Base-by-base conservation (phyloP, 2,888 invertebrate species). In the Campopleginae sp. region DNA sequence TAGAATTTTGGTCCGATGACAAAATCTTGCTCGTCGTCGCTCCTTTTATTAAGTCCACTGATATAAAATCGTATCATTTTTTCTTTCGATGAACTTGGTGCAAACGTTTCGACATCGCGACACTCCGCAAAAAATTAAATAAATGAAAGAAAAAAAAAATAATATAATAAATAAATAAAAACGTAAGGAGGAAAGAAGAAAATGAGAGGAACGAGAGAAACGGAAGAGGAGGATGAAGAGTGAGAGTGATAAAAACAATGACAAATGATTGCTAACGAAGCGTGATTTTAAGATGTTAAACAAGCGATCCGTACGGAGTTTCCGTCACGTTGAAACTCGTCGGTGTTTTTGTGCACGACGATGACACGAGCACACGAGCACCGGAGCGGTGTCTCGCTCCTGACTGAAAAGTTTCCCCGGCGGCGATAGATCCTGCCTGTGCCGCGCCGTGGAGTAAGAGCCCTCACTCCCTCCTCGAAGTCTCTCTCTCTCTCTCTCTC, bases 341-440 rank as follows among this genome's bases (percentile, higher is more conserved):
- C 77, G 70, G 61, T 70, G 72, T 33, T 75, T 72, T 77, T 65
- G 65, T 71, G 48, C 82, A 72, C 79, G 48, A 82, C 76, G 79
- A 80, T 66, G 77, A 77, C 66, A 68, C 48, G 76, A 70, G 72
- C 83, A 44, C 80, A 82, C 85, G 79, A 80, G 80, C 85, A 85
- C 85, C 82, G 79, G 82, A 82, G 85, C 85, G 85, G 85, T 85
- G 85, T 85, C 85, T 85, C 82, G 85, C 82, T 85, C 82, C 85
- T 85, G 82, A 85, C 85, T 85, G 85, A 85, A 85, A 79, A 82
- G 79, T 85, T 77, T 85, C 79, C 80, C 79, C 81, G 81, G 78
- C 85, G 85, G 74, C 81, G 85, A 82, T 82, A 79, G 82, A 85
- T 85, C 85, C 85, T 82, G 85, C 71, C 82, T 79, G 46, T 44